Percentiles rank a stretch among this genome's conserved stretches.
Conservation (phyloP, 1,140 invertebrate species). For the Penaeus vannamei region DNA sequence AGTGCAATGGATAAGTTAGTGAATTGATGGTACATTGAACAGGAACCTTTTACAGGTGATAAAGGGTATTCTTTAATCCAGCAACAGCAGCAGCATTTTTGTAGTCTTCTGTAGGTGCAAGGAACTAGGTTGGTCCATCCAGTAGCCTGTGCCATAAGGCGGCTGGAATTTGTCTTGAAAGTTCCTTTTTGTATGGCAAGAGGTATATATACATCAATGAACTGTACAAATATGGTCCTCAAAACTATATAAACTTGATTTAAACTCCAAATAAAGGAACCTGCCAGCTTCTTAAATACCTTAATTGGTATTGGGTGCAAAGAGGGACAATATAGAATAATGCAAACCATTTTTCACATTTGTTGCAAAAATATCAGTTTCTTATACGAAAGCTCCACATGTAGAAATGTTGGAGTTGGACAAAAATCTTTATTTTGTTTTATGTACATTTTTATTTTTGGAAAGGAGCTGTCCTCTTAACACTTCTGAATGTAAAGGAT, state of each 20-base stretch:
- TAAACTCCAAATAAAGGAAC: slow-evolving; percentile 23
- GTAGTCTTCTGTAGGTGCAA: slow-evolving; percentile 60
- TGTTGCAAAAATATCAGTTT: no score
- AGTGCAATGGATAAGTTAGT: slow-evolving; percentile 35
- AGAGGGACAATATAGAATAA: no score
- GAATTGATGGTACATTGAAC: slow-evolving; percentile 45
- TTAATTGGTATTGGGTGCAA: no score
- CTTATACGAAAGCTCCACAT: no score
- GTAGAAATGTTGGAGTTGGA: no score
- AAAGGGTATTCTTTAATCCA: slow-evolving; percentile 14
- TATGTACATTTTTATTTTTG: no score
- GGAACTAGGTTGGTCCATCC: slow-evolving; percentile 21
- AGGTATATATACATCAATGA: slow-evolving; percentile 36
- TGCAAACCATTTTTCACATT: no score
- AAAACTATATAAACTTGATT: slow-evolving; percentile 27
- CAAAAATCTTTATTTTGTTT: no score
- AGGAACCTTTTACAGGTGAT: slow-evolving; percentile 47
- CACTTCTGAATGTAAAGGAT: no score
- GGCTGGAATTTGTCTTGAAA: slow-evolving; percentile 26
- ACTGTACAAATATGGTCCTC: slow-evolving; percentile 62
- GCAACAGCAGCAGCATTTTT: slow-evolving; percentile 13
- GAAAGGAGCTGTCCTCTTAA: no score
- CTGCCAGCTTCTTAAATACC: slow-evolving; percentile 30
- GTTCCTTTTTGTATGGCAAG: slow-evolving; percentile 48
- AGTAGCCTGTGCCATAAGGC: background rate